These are phyloP conservation scores for Bufo gargarizans DNA, from an alignment of 2,113 vertebrate species.

Conservation along the genomic window DNA sequence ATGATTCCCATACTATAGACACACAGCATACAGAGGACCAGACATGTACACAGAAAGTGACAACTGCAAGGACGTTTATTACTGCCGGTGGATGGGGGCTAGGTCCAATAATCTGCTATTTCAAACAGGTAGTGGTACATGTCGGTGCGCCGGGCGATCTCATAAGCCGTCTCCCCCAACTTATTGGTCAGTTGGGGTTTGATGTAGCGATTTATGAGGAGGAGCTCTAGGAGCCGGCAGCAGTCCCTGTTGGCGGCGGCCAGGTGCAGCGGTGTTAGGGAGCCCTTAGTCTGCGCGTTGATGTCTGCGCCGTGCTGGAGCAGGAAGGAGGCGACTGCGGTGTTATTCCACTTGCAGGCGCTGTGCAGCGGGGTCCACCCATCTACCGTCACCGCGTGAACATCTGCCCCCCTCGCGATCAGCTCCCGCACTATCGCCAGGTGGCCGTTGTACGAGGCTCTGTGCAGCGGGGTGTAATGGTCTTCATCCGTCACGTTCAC, in stretches of 20 bases:
- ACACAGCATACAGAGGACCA: background rate
- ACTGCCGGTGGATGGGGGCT: background rate
- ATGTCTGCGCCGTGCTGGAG: constrained; percentile 86
- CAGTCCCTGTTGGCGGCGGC: constrained; percentile 80
- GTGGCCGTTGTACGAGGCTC: constrained; percentile 89
- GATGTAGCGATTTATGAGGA: constrained; percentile 87
- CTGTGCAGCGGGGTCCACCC: constrained; percentile 97
- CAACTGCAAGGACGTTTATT: too few species aligned
- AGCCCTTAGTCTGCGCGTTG: constrained; percentile 88
- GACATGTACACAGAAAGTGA: background rate
- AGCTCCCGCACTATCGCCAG: constrained; percentile 74
- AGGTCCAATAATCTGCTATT: constrained; percentile 79
- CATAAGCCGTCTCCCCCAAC: constrained; percentile 83
- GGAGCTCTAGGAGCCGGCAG: constrained; percentile 84
- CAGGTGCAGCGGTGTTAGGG: constrained; percentile 87
- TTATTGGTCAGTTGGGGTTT: constrained; percentile 81
- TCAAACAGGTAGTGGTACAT: constrained; percentile 89
- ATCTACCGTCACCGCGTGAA: constrained; percentile 84
- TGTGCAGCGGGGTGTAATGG: constrained; percentile 90
- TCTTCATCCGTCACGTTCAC: constrained; percentile 86
- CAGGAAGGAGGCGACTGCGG: constrained; percentile 80
- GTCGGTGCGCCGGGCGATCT: constrained; percentile 85
- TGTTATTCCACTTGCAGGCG: constrained; percentile 92
- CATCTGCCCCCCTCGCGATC: constrained; percentile 73
- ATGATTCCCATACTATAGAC: too few species aligned